A percentile compares a stretch with the other conserved stretches of the same genome.
Conservation (phyloP, 2,888 invertebrate genomes). For the Tetragnatha montana region DNA sequence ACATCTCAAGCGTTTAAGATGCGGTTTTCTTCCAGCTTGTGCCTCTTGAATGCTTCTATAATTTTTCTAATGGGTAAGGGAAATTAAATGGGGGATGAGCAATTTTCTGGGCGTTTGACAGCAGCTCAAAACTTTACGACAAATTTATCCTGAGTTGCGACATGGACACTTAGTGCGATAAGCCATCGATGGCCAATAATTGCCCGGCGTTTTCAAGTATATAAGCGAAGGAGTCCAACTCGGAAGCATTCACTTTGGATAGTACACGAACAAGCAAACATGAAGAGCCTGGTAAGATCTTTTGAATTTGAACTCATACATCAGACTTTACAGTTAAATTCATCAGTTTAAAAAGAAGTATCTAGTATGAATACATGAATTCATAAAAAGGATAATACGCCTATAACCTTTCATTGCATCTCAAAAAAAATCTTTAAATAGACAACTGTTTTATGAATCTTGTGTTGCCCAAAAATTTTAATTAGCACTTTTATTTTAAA, state of each 20-base stretch:
- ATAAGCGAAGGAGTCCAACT: constrained; percentile 13
- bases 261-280: constrained; percentile 13
- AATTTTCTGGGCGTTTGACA: constrained; percentile 52
- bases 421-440: too few relatives aligned
- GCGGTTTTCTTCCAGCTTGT: constrained; percentile 21
- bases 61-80: constrained; percentile 51
- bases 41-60: constrained; percentile 54
- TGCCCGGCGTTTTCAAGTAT: constrained; percentile 27
- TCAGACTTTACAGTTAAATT: too few relatives aligned
- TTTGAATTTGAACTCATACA: too few relatives aligned
- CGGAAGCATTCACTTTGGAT: constrained; percentile 22
- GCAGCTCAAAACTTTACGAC: constrained; percentile 39
- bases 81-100: constrained; percentile 45
- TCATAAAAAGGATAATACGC: too few relatives aligned
- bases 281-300: constrained; percentile 51
- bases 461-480: too few relatives aligned
- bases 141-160: constrained; percentile 46
- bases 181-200: constrained; percentile 26
- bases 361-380: too few relatives aligned
- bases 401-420: too few relatives aligned
- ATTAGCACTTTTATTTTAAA: too few relatives aligned
- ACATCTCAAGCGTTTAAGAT: constrained; percentile 55
- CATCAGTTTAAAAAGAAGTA: too few relatives aligned
- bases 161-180: constrained; percentile 32
- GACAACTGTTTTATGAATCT: too few relatives aligned